These are phyloP conservation scores for Tupiocoris notatus DNA, from an alignment of 2,888 invertebrate genomes.

Conservation along the genomic window DNA sequence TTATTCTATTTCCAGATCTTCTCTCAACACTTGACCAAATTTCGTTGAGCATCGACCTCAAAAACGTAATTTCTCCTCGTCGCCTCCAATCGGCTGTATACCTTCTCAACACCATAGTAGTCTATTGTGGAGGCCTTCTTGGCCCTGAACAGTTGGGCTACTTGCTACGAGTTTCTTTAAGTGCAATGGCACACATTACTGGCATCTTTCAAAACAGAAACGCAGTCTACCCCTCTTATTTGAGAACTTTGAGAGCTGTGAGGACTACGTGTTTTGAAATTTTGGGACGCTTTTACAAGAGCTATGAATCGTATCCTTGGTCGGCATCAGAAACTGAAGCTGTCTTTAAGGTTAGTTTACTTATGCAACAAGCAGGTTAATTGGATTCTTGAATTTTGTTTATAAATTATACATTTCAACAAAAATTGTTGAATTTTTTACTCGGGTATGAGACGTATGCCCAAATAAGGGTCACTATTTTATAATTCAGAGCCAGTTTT, in stretches of 20 bases:
- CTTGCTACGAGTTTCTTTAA: constrained; percentile 70
- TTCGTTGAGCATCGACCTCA: constrained; percentile 59
- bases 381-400: too few relatives aligned
- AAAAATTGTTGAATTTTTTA: too few relatives aligned
- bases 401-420: too few relatives aligned
- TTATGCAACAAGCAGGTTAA: too few relatives aligned
- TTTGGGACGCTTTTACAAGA: constrained; percentile 71
- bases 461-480: too few relatives aligned
- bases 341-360: constrained; percentile 61
- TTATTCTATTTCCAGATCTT: constrained; percentile 55
- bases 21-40: constrained; percentile 58
- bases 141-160: constrained; percentile 56
- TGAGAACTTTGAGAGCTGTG: constrained; percentile 65
- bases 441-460: too few relatives aligned
- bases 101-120: constrained; percentile 70
- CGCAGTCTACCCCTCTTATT: constrained; percentile 64
- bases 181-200: constrained; percentile 41
- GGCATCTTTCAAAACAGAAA: constrained; percentile 51
- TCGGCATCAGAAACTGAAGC: constrained; percentile 67
- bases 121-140: constrained; percentile 80
- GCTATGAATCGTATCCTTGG: constrained; percentile 77
- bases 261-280: constrained; percentile 63
- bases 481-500: too few relatives aligned
- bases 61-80: constrained; percentile 59
- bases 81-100: constrained; percentile 74